Conservation (phyloP, 1,140 invertebrate genomes). For the Nixonia krombeini region DNA sequence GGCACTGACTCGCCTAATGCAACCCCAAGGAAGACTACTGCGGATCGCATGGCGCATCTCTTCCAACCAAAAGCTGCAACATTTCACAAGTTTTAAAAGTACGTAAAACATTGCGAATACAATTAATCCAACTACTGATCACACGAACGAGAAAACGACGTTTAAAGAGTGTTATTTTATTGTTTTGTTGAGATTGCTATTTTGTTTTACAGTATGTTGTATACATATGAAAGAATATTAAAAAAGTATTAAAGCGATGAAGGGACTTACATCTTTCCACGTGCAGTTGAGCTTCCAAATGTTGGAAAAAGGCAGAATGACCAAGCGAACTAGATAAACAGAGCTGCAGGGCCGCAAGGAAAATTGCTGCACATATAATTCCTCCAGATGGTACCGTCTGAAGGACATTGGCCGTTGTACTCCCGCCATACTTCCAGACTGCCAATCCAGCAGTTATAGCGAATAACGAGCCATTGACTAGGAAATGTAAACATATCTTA, state of each 20-base stretch:
- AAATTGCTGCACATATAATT: constrained; percentile 75
- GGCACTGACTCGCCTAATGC: constrained; percentile 87
- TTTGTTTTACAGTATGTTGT: too few relatives aligned
- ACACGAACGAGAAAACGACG: constrained; percentile 5
- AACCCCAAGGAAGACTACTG: constrained; percentile 79
- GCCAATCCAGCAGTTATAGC: constrained; percentile 76
- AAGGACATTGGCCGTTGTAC: constrained; percentile 70
- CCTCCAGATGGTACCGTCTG: constrained; percentile 76
- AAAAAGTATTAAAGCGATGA: neutral
- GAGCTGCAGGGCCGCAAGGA: constrained; percentile 81
- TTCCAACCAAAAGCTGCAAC: constrained; percentile 84
- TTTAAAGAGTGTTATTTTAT: too few relatives aligned
- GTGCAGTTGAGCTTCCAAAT: constrained; percentile 77
- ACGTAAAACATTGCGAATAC: neutral
- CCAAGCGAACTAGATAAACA: constrained; percentile 83
- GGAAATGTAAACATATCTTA: constrained; percentile 8
- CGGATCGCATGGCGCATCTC: constrained; percentile 81
- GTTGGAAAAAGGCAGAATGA: constrained; percentile 81
- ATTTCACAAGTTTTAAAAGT: constrained; percentile 9
- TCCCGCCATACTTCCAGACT: constrained; percentile 75
- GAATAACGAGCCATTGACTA: constrained; percentile 77
- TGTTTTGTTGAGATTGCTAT: too few relatives aligned
- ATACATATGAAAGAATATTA: too few relatives aligned
- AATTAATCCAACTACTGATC: too few relatives aligned
- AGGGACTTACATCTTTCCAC: constrained; percentile 73